phyloP scores from a whole-genome alignment of 2,113 vertebrate species.

The Rattus norvegicus region GRCr8 NC_086020.1:181861001-181861500 shows the following conservation, averaged over 20 bases:
- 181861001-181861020: no score
- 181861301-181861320: background rate
- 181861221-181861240: background rate
- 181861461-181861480: background rate
- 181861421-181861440: background rate
- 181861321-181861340: background rate
- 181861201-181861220: background rate
- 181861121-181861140: background rate
- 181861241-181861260: background rate
- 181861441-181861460: background rate
- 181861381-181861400: background rate
- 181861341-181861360: background rate
- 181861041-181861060: no score
- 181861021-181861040: no score
- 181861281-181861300: background rate
- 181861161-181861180: background rate
- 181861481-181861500: background rate
- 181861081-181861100: background rate
- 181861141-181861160: background rate
- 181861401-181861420: background rate
- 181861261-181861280: no score
- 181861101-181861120: rapidly evolving
- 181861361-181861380: background rate
- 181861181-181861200: background rate
- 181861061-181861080: background rate